Evolutionary conservation across 1,140 invertebrate species (phyloP).

Genomic region (Littorina saxatilis): DNA sequence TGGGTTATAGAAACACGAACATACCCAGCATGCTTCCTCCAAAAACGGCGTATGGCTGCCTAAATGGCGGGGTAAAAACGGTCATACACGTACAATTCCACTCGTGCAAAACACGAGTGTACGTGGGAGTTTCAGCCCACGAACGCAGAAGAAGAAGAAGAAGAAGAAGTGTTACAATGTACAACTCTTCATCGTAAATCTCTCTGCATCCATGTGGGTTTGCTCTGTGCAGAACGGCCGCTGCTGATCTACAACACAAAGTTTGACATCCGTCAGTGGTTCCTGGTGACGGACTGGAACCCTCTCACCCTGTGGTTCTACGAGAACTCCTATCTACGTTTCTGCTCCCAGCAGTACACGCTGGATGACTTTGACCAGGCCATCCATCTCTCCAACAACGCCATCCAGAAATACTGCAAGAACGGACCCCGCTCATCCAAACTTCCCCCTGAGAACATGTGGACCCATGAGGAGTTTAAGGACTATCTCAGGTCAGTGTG

Average conservation of each 20-base stretch:
- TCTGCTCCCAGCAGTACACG: slow-evolving; percentile 93
- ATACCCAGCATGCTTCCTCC: no score
- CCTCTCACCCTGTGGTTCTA: slow-evolving; percentile 96
- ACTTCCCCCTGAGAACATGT: slow-evolving; percentile 89
- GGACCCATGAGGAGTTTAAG: slow-evolving; percentile 83
- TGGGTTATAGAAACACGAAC: no score
- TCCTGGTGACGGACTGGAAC: slow-evolving; percentile 91
- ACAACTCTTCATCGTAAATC: no score
- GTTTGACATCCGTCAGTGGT: slow-evolving; percentile 89
- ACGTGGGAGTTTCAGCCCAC: no score
- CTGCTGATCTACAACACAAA: slow-evolving; percentile 92
- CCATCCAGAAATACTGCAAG: slow-evolving; percentile 93
- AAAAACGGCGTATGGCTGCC: no score
- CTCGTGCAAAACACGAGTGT: no score
- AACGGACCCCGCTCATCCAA: slow-evolving; percentile 85
- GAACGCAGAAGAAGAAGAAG: no score
- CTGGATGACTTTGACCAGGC: slow-evolving; percentile 92
- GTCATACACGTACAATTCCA: no score
- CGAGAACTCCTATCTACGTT: slow-evolving; percentile 90
- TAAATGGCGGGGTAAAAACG: no score
- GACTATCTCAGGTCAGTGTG: slow-evolving; percentile 73
- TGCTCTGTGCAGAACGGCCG: slow-evolving; percentile 77
- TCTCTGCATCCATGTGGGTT: no score
- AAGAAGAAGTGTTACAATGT: no score
- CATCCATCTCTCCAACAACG: slow-evolving; percentile 95